Evolutionary conservation across 2,888 invertebrate genomes (phyloP).

Genomic region (Platynereis dumerilii): DNA sequence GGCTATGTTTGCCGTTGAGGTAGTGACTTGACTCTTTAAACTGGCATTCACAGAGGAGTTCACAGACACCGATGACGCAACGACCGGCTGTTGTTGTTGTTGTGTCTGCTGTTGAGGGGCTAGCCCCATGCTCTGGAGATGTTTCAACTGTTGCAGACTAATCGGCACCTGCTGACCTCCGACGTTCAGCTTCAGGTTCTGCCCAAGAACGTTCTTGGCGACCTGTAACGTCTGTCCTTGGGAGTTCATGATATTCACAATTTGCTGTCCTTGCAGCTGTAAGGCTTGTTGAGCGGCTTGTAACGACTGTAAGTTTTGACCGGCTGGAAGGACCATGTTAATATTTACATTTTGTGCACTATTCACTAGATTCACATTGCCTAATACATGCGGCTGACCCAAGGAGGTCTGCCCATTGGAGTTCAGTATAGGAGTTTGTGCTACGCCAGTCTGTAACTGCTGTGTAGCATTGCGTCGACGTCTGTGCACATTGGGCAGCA

Average conservation of each 20-base stretch:
- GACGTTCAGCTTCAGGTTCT: background rate
- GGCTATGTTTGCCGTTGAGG: too few species aligned
- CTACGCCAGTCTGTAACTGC: too few species aligned
- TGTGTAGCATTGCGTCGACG: background rate
- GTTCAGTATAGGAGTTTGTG: too few species aligned
- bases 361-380: constrained; percentile 20
- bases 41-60: too few species aligned
- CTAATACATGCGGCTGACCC: constrained; percentile 19
- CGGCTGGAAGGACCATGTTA: constrained; percentile 17
- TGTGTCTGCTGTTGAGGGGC: background rate
- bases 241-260: constrained; percentile 1
- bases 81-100: background rate
- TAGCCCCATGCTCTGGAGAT: too few species aligned
- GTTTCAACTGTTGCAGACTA: constrained; percentile 1
- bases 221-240: constrained; percentile 5
- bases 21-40: too few species aligned
- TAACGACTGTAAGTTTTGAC: constrained; percentile 7
- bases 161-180: constrained; percentile 1
- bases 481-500: background rate
- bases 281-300: constrained; percentile 7
- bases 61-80: too few species aligned
- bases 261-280: constrained; percentile 6
- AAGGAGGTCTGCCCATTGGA: background rate
- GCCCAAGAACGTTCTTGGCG: background rate
- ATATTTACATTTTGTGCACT: constrained; percentile 16